Evolutionary conservation across 2,888 invertebrate genomes (phyloP), one percentile per base, ranked within the genome.

Genomic region (Cephus pulcher): DNA sequence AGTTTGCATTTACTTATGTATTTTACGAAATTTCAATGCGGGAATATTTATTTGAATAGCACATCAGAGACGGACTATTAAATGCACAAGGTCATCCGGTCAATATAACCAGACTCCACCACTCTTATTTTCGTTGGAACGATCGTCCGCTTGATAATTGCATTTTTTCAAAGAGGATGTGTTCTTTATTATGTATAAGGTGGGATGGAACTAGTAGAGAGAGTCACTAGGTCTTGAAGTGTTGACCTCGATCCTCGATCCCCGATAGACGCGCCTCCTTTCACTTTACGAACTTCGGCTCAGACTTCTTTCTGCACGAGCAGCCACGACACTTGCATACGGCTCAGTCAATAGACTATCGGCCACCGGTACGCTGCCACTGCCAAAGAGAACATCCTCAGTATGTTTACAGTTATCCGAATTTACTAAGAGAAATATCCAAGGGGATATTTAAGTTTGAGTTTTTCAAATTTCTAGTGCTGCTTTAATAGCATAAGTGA

Each of bases 221-320:
- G 83, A 86, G 82, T 82, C 80, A 77, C 80, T 81, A 80, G 80
- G 70, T 73, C 76, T 71, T 32, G 6, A 30, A 78, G 82, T 77
- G 77, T 78, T 87, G 88, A 87, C 91, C 91, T 90, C 90, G 87
- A 90, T 91, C 89, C 86, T 84, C 87, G 83, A 88, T 87, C 85
- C 80, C 76, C 81, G 79, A 80, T 82, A 81, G 81, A 74, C 74
- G 80, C 80, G 83, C 80, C 83, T 88, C 91, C 91, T 91, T 91
- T 91, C 91, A 91, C 91, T 91, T 87, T 80, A 56, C 87, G 87
- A 88, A 89, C 87, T 86, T 87, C 87, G 86, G 88, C 86, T 85
- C 85, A 85, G 85, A 86, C 84, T 84, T 85, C 86, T 87, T 87
- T 86, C 86, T 83, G 83, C 77, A 82, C 83, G 82, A 83, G 82